phyloP scores from a whole-genome alignment of 2,888 invertebrate species.

The Gymnocheta viridis region DNA sequence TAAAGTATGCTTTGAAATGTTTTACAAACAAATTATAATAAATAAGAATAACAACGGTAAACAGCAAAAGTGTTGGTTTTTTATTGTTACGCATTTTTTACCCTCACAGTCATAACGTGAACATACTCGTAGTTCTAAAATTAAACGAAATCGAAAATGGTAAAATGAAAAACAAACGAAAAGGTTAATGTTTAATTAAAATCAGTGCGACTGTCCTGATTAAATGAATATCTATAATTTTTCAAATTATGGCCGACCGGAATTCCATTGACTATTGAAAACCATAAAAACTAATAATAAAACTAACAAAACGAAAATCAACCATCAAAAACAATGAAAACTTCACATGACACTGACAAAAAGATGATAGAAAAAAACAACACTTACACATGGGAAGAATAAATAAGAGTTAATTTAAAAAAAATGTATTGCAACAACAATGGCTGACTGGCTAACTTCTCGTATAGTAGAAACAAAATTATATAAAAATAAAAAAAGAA shows the following conservation, averaged over 20 bases:
- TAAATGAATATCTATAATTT: background rate
- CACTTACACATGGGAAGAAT: background rate
- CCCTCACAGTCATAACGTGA: no score
- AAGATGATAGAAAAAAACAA: slow-evolving; percentile 10
- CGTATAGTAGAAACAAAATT: no score
- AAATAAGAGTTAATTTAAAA: slow-evolving; percentile 11
- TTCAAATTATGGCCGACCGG: background rate
- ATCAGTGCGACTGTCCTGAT: background rate
- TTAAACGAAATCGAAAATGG: no score
- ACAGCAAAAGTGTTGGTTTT: no score
- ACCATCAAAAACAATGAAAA: slow-evolving; percentile 61
- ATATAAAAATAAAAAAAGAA: slow-evolving; percentile 13
- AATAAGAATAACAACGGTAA: no score
- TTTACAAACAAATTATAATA: no score
- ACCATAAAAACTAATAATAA: background rate
- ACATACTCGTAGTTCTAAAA: no score
- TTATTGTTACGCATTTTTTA: no score
- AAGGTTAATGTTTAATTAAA: background rate
- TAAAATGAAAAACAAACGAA: no score
- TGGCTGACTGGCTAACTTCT: background rate
- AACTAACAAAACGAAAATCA: slow-evolving; percentile 25
- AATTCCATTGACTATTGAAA: slow-evolving; percentile 3
- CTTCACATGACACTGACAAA: slow-evolving; percentile 39
- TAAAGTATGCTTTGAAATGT: no score
- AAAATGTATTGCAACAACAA: background rate